Evolutionary conservation across 2,113 vertebrate species (phyloP).

Genomic region (Empidonax alnorum): DNA sequence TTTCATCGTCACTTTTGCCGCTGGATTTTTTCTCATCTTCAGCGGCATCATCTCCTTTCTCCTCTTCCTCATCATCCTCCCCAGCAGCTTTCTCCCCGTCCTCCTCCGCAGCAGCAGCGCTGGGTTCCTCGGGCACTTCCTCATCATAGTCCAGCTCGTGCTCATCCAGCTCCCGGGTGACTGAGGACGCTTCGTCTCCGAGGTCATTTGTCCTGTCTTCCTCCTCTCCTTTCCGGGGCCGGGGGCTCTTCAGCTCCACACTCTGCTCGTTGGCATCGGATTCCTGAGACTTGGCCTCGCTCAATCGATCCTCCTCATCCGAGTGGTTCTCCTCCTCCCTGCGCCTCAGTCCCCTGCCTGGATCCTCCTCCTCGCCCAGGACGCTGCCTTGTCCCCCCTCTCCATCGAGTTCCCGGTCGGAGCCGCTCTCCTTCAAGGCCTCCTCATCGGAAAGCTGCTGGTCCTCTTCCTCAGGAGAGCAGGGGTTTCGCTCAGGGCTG

Average conservation of each 20-base stretch:
- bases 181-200: conserved; percentile 89
- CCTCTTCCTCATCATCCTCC: conserved; percentile 84
- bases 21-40: conserved; percentile 64
- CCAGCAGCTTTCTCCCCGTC: conserved; percentile 80
- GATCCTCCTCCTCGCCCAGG: conserved; percentile 72
- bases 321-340: conserved; percentile 72
- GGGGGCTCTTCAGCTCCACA: conserved; percentile 61
- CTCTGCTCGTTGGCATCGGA: conserved; percentile 78
- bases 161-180: conserved; percentile 93
- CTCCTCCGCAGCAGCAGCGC: conserved; percentile 74
- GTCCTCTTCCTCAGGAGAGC: conserved; percentile 84
- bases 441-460: conserved; percentile 80
- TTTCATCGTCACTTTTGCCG: conserved; percentile 65
- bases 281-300: conserved; percentile 84
- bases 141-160: conserved; percentile 98
- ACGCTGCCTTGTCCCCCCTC: conserved; percentile 54
- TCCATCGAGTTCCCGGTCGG: conserved; percentile 72
- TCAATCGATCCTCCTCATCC: conserved; percentile 77
- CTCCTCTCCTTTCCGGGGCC: conserved; percentile 47
- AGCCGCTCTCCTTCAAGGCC: conserved; percentile 79
- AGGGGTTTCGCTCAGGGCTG: conserved; percentile 89
- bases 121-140: conserved; percentile 93
- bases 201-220: conserved; percentile 78
- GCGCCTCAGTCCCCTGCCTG: conserved; percentile 20
- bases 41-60: conserved; percentile 69